Conservation (phyloP, 1,140 invertebrate species). For the Zaprionus capensis region DNA sequence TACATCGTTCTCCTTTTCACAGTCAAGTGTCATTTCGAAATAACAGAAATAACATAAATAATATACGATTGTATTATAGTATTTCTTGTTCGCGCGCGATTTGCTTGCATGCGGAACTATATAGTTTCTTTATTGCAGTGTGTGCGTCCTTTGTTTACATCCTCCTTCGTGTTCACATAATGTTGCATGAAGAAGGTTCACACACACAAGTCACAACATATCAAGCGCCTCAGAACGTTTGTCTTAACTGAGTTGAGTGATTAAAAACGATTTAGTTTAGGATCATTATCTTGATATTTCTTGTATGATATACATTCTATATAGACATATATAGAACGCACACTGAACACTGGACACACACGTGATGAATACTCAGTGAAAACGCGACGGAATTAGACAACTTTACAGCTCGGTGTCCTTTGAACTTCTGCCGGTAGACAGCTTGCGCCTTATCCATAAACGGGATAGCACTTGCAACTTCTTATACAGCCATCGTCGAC, state of each 20-base stretch:
- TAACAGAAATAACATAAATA: constrained; percentile 44
- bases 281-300: no score
- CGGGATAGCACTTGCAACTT: constrained; percentile 67
- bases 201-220: neutral
- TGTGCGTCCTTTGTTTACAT: neutral
- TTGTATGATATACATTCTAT: no score
- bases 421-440: constrained; percentile 75
- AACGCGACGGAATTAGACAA: constrained; percentile 60
- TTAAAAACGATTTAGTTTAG: no score
- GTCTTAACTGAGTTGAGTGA: no score
- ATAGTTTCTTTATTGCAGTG: neutral
- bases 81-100: constrained; percentile 15
- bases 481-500: constrained; percentile 58
- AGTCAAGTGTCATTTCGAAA: constrained; percentile 79
- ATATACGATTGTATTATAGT: constrained; percentile 1
- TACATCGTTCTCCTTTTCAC: constrained; percentile 83
- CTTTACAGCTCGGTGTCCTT: constrained; percentile 78
- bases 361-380: neutral
- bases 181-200: no score
- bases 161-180: neutral
- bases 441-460: constrained; percentile 70
- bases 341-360: neutral
- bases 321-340: no score
- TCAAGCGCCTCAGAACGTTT: neutral
- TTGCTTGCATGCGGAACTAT: neutral